A percentile compares a stretch with the other conserved stretches of the same genome.
These are phyloP conservation scores for Andrena flavipes DNA, from an alignment of 2,888 invertebrate genomes.

Conservation along the genomic window DNA sequence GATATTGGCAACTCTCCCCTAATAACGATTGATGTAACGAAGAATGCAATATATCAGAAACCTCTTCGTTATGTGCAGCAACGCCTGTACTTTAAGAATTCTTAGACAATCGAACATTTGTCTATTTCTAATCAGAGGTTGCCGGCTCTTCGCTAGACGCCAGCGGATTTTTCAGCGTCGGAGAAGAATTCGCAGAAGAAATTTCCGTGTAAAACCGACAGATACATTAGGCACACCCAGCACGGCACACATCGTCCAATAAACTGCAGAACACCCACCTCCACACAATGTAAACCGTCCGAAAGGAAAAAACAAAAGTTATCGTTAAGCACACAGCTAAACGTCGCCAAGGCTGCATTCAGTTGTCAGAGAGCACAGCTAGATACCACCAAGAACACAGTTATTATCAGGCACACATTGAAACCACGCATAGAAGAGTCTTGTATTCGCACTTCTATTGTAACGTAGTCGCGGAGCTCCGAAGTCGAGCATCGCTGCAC, in stretches of 20 bases:
- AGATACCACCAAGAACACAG: conserved; percentile 24
- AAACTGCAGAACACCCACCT: conserved; percentile 26
- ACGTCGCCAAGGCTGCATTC: conserved; percentile 22
- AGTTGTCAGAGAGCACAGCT: conserved; percentile 6
- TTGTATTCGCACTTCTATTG: conserved; percentile 17
- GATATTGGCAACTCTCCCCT: too few relatives aligned
- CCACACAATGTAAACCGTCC: neutral
- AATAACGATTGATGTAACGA: too few relatives aligned
- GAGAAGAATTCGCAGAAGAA: neutral
- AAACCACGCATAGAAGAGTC: conserved; percentile 13
- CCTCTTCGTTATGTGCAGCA: too few relatives aligned
- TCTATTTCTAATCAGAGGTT: neutral
- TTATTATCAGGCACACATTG: conserved; percentile 34
- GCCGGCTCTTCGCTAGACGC: neutral
- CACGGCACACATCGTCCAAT: conserved; percentile 6
- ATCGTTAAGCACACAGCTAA: conserved; percentile 28
- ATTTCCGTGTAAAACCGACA: conserved; percentile 13
- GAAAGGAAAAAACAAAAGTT: conserved; percentile 23
- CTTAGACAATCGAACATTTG: neutral
- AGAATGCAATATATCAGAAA: too few relatives aligned
- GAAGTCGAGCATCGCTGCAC: conserved; percentile 29
- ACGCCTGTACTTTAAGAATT: neutral
- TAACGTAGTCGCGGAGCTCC: conserved; percentile 28
- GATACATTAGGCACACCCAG: conserved; percentile 32
- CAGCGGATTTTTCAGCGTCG: neutral